Evolutionary conservation across 2,113 vertebrate genomes (phyloP), one percentile per base, ranked within the genome.

Genomic region (Suncus etruscus): DNA sequence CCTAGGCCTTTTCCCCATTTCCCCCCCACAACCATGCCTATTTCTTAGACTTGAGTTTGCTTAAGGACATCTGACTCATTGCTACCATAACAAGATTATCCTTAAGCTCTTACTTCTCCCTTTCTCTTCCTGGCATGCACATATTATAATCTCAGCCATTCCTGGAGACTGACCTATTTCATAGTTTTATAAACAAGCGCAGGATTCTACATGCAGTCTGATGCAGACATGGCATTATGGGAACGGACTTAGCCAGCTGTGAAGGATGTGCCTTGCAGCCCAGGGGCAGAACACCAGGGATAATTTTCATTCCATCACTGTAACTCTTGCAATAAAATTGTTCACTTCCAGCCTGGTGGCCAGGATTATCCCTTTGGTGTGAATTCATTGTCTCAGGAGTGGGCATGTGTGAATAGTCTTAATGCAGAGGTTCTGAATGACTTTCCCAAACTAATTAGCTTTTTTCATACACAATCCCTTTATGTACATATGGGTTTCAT

Each of bases 401-500:
- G 0, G 24, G 2, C 45, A 8, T n/a, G 76, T n/a, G 16, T 75
- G 65, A 29, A 20, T 22, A 7, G 11, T 32, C 84, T 45, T 63
- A 86, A 80, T 4, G 24, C 45, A 29, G 29, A 87, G 51, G 54
- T 93, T 83, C 47, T 91, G 78, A 93, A 79, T 47, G 84, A 65
- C 32, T 84, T 32, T 68, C 81, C 75, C 31, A 76, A 66, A 92
- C 83, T 79, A 73, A 95, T 87, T 81, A 89, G 51, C 91, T 69
- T 95, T 45, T 54, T 24, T 91, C 47, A 61, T 50, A 78, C 68
- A 68, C 91, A 91, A 73, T 85, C 72, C 78, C 66, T 79, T 63
- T 51, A 92, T 15, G 0, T 87, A 29, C 91, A 72, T 50, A 69
- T 68, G n/a, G 63, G 82, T 84, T 94, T 91, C 84, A 92, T 91